phyloP scores from a whole-genome alignment of 1,140 invertebrate species.

The Saccostrea echinata region DNA sequence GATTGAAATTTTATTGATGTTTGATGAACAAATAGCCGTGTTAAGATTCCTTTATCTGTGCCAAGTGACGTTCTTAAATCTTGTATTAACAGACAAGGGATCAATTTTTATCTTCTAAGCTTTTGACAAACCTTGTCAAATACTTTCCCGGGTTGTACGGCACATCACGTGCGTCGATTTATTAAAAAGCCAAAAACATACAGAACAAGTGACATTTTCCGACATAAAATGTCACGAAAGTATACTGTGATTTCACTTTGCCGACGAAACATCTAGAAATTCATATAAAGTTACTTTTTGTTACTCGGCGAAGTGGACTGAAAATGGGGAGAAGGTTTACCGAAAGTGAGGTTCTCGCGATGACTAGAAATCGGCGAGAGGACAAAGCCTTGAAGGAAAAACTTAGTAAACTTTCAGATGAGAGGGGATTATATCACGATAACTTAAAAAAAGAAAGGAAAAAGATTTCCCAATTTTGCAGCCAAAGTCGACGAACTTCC shows the following conservation, averaged over 20 bases:
- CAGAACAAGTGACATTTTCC: neutral
- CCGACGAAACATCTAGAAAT: neutral
- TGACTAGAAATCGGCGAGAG: constrained; percentile 50
- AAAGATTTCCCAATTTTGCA: constrained; percentile 24
- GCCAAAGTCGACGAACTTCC: constrained; percentile 45
- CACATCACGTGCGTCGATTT: constrained; percentile 30
- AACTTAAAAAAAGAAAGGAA: constrained; percentile 46
- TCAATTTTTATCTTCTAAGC: constrained; percentile 40
- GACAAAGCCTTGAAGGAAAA: constrained; percentile 48
- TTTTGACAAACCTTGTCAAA: constrained; percentile 43
- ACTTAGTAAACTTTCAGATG: constrained; percentile 43
- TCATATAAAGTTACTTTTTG: neutral
- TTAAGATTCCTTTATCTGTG: constrained; percentile 11
- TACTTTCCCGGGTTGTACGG: neutral
- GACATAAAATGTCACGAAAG: neutral
- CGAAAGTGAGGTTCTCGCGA: constrained; percentile 50
- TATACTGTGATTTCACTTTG: neutral
- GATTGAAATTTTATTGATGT: constrained; percentile 35
- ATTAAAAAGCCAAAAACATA: constrained; percentile 24
- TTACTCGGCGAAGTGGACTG: neutral
- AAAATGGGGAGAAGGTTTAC: constrained; percentile 52
- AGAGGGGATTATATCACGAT: constrained; percentile 45
- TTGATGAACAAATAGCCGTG: constrained; percentile 32
- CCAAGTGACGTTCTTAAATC: constrained; percentile 20
- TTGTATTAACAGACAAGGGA: constrained; percentile 11